phyloP scores from a whole-genome alignment of 2,113 vertebrate genomes.

The Thunnus thynnus region DNA sequence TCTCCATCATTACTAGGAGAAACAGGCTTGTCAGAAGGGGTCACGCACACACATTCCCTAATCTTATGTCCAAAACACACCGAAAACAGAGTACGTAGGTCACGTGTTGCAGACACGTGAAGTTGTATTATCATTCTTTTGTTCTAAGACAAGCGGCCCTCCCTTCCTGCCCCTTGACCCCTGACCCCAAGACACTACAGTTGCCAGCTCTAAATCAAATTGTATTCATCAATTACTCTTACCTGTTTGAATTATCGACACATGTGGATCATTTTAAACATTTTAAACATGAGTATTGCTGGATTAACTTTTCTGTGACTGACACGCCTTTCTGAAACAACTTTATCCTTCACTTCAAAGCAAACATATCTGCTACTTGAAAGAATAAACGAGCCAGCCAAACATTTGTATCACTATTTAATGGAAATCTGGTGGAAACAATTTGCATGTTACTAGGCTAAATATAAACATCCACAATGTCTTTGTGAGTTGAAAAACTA shows the following conservation, averaged over 20 bases:
- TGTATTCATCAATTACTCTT: neutral
- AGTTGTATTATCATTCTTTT: constrained; percentile 31
- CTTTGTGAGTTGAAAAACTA: neutral
- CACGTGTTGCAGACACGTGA: constrained; percentile 29
- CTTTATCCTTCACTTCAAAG: neutral
- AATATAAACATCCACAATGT: neutral
- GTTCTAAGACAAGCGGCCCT: constrained; percentile 25
- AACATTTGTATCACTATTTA: neutral
- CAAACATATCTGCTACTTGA: neutral
- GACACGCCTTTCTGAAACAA: neutral
- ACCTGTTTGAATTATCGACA: neutral
- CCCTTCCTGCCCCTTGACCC: constrained; percentile 19
- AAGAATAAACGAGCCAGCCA: neutral
- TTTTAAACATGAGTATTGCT: neutral
- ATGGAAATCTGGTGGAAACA: neutral
- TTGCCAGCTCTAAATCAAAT: neutral
- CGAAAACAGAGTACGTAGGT: constrained; percentile 9
- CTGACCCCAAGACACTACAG: constrained; percentile 18
- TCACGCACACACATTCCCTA: constrained; percentile 24
- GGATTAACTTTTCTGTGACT: neutral
- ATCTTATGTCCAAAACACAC: constrained; percentile 24
- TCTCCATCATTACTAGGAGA: constrained; percentile 50
- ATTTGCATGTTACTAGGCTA: neutral
- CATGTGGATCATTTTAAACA: neutral
- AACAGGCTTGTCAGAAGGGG: constrained; percentile 41